Evolutionary conservation across 2,888 invertebrate genomes (phyloP), one percentile per base, ranked within the genome.

Genomic region (Drosophila borborema): DNA sequence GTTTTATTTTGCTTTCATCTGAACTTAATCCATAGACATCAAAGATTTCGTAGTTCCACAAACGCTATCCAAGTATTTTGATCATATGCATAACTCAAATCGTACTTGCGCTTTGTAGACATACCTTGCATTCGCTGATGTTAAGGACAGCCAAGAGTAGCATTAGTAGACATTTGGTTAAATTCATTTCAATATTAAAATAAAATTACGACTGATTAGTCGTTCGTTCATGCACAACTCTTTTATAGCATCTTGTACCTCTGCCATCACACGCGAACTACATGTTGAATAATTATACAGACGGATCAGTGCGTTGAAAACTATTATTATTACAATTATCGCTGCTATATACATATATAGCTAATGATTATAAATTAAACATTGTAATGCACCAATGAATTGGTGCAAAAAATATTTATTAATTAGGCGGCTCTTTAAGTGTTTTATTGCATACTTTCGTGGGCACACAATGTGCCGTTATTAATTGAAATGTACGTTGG

Each of bases 401-500:
- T 51, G 18, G n/a, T 2, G 12, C 18, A 51, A 6, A 18, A 18
- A 34, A 20, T 28, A 48, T 49, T 20, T 20, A 53, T 16, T 36
- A 53, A 36, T 40, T 23, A 9, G 23, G n/a, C 7, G 28, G 41
- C n/a, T 41, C 28, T 40, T 28, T 16, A 40, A 55, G 28, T 18
- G 12, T 28, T 41, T 28, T 28, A 41, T 31, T 55, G 55, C 55
- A 80, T 76, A 77, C 80, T 70, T 65, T 65, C 16, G 28, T 45
- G 55, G n/a, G 74, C 41, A 43, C 41, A 43, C 41, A 43, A 18
- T 43, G 41, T 31, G 20, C 31, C 36, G 59, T 43, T 65, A 63
- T 76, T 66, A 71, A 66, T 63, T 80, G 41, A 58, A 51, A 76
- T 75, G 40, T 23, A 40, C 36, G 40, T 23, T 20, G 69, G 38